Percentiles rank a stretch among this genome's conserved stretches.
Evolutionary conservation across 2,797 vertebrate species (phyloP).

Genomic region (Agapornis canus): DNA sequence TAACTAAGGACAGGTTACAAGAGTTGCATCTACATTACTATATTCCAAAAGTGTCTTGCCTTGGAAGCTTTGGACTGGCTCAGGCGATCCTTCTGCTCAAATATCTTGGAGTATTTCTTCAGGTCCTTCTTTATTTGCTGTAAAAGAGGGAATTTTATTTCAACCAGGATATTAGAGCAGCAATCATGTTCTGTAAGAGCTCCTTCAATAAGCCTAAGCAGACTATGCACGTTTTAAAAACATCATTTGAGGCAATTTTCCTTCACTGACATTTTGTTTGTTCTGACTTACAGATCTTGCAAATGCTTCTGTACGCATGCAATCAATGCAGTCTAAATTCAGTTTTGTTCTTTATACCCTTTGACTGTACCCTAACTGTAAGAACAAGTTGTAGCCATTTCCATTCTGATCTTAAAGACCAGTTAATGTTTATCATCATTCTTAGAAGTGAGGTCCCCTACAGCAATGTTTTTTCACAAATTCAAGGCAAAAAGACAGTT

Average conservation of each 20-base stretch:
- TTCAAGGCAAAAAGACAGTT: neutral
- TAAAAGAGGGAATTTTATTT: slow-evolving; percentile 31
- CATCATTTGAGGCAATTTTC: neutral
- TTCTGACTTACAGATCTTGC: neutral
- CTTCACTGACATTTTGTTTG: neutral
- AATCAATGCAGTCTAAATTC: neutral
- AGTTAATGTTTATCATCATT: neutral
- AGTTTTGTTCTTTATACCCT: neutral
- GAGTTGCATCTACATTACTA: neutral
- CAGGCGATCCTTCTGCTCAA: slow-evolving; percentile 98
- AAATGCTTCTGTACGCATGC: neutral
- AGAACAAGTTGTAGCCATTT: neutral
- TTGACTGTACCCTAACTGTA: neutral
- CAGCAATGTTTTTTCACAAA: neutral
- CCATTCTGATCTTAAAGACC: neutral
- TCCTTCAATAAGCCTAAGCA: neutral
- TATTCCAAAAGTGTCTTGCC: slow-evolving; percentile 74
- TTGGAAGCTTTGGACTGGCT: slow-evolving; percentile 99
- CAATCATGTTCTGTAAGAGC: neutral
- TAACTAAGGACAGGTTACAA: neutral
- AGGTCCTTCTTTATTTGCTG: slow-evolving; percentile 98
- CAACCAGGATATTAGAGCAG: neutral
- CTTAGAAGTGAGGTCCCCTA: neutral
- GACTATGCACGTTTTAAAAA: neutral
- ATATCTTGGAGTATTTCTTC: slow-evolving; percentile 99